Percentiles rank a stretch among this genome's conserved stretches.
Evolutionary conservation across 2,113 vertebrate species (phyloP).

Genomic region (Herpetotheres cachinnans): DNA sequence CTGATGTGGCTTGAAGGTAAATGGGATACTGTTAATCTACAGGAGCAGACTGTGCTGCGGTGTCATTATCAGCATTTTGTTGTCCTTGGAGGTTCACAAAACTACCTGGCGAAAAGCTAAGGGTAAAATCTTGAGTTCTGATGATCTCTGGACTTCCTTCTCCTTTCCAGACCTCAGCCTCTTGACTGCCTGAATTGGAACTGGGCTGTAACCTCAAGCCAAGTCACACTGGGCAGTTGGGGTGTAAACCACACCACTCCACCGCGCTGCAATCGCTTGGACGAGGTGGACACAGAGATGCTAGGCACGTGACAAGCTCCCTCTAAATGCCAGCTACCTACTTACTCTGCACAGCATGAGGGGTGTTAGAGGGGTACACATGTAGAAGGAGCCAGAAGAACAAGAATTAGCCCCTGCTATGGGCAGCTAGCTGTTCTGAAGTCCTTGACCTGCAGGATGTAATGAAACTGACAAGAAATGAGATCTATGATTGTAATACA

Average conservation of each 20-base stretch:
- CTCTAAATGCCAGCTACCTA: not conserved
- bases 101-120: not conserved
- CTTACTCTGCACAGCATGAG: not conserved
- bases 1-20: not conserved
- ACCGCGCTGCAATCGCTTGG: accelerated
- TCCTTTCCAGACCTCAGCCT: not conserved
- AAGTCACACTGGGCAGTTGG: not conserved
- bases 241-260: not conserved
- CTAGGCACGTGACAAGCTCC: not conserved
- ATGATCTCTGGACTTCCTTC: not conserved
- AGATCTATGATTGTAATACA: not conserved
- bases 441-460: not conserved
- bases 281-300: accelerated
- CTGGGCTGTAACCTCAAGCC: not conserved
- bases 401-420: not conserved
- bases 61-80: not conserved
- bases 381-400: not conserved
- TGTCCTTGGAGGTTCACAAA: not conserved
- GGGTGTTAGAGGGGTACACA: not conserved
- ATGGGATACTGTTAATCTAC: not conserved
- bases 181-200: not conserved
- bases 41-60: accelerated
- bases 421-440: not conserved
- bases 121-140: not conserved
- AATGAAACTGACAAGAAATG: not conserved